Conservation (phyloP, 2,113 vertebrate genomes). For the Trichomycterus rosablanca region DNA sequence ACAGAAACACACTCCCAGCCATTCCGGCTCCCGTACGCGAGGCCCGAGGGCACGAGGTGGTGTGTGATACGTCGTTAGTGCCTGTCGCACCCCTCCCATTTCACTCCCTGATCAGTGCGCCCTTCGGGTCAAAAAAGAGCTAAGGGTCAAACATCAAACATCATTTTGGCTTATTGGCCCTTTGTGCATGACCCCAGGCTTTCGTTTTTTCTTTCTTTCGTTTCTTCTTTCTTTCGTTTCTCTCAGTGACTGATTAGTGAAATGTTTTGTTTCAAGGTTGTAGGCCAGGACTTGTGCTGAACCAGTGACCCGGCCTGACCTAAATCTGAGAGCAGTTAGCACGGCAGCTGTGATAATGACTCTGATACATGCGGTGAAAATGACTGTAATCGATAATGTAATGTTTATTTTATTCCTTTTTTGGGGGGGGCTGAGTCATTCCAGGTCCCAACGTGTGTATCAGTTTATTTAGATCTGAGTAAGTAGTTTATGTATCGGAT, state of each 20-base stretch:
- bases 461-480: too few relatives aligned
- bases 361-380: constrained; percentile 1
- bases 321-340: not conserved
- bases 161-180: not conserved
- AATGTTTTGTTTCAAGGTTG: not conserved
- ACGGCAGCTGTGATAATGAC: not conserved
- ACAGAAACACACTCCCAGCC: constrained; percentile 11
- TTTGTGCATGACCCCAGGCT: constrained; percentile 6
- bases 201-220: not conserved
- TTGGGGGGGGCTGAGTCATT: constrained; percentile 10
- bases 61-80: not conserved
- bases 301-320: constrained; percentile 2
- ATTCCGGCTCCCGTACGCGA: not conserved
- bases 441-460: not conserved
- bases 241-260: constrained; percentile 2
- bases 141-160: constrained; percentile 8
- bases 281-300: not conserved
- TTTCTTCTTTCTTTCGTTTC: not conserved
- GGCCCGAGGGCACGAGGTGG: constrained; percentile 6
- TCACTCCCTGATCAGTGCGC: not conserved
- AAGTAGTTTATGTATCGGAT: not conserved
- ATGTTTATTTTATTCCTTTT: constrained; percentile 21
- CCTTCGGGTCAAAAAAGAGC: constrained; percentile 3
- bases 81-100: not conserved
- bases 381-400: constrained; percentile 5